Percentiles rank a stretch among this genome's conserved stretches.
Evolutionary conservation across 2,888 invertebrate species (phyloP).

Genomic region (Dryocosmus kuriphilus): DNA sequence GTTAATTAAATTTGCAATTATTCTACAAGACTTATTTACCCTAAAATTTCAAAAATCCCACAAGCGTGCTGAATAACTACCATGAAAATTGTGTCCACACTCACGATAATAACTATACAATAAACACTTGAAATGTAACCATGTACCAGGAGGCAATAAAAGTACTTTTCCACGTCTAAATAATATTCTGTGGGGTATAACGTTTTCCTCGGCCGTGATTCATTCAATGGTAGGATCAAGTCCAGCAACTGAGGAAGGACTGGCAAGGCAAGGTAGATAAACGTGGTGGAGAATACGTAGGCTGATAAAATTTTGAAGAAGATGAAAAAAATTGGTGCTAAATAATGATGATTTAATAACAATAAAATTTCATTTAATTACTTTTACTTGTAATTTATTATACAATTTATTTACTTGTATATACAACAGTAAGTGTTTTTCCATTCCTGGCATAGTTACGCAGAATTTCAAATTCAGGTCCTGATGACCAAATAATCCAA

Average conservation of each 20-base stretch:
- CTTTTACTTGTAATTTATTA: no score
- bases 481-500: conserved; percentile 10
- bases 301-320: background rate
- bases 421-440: background rate
- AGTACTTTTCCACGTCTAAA: background rate
- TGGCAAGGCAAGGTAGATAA: background rate
- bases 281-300: background rate
- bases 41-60: background rate
- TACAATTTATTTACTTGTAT: background rate
- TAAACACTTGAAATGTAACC: background rate
- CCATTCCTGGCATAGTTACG: background rate
- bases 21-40: background rate
- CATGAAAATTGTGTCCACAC: background rate
- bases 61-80: background rate
- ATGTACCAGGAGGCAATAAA: background rate
- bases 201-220: background rate
- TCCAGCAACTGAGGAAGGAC: background rate
- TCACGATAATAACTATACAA: background rate
- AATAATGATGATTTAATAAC: background rate
- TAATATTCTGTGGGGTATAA: background rate
- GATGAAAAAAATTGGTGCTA: background rate
- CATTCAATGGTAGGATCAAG: conserved; percentile 2
- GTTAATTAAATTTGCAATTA: background rate
- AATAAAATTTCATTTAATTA: background rate
- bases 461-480: background rate